phyloP scores from a whole-genome alignment of 2,888 invertebrate genomes.

The Amiota minor region DNA sequence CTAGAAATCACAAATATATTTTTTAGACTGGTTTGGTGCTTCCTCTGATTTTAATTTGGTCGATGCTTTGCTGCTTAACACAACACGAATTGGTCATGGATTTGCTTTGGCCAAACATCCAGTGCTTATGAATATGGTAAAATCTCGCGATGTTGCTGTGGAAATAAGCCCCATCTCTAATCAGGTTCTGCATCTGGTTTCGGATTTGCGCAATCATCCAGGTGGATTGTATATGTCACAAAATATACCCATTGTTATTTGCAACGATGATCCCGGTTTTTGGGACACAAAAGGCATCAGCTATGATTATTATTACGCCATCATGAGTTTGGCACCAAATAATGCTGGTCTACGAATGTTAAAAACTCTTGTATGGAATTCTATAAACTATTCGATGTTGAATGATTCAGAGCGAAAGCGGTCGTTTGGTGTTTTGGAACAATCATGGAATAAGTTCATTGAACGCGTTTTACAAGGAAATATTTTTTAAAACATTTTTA shows the following conservation, averaged over 20 bases:
- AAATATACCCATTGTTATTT: conserved; percentile 78
- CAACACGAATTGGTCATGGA: conserved; percentile 72
- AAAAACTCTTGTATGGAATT: conserved; percentile 79
- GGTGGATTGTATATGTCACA: conserved; percentile 75
- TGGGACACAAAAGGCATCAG: conserved; percentile 78
- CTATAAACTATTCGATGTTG: conserved; percentile 73
- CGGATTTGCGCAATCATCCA: conserved; percentile 80
- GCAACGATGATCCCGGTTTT: conserved; percentile 79
- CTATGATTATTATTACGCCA: conserved; percentile 80
- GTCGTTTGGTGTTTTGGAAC: conserved; percentile 58
- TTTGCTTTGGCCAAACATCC: conserved; percentile 72
- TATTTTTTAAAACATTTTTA: conserved; percentile 49
- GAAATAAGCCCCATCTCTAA: conserved; percentile 73
- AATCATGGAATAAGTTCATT: conserved; percentile 63
- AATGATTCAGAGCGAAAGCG: conserved; percentile 50
- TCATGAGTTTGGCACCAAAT: conserved; percentile 78
- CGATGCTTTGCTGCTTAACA: conserved; percentile 71
- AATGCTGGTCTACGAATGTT: conserved; percentile 77
- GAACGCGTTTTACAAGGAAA: conserved; percentile 45
- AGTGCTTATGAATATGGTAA: conserved; percentile 67
- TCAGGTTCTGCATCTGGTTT: conserved; percentile 75
- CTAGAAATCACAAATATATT: not conserved
- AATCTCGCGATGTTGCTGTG: conserved; percentile 67
- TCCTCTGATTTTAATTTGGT: conserved; percentile 77
- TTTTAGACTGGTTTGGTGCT: conserved; percentile 75